These are phyloP conservation scores for Phenganax stokvisi DNA, from an alignment of 92 coral and sea anemone genomes.

Conservation along the genomic window DNA sequence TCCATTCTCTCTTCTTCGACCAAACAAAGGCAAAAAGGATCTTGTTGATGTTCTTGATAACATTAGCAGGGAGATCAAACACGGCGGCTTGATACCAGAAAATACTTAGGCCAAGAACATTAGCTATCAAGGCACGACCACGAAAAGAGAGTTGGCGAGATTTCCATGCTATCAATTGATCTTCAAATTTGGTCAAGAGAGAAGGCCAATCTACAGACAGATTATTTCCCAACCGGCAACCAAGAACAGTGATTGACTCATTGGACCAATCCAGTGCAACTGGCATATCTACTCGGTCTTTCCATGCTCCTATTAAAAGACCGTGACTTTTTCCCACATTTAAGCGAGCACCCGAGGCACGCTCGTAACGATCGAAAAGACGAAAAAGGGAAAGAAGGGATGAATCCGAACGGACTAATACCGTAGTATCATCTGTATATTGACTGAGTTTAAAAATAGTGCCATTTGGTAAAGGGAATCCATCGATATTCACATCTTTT, in stretches of 20 bases:
- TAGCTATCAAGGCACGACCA: slow-evolving; percentile 8
- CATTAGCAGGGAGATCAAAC: slow-evolving; percentile 19
- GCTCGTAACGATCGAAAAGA: background rate
- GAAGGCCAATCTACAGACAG: slow-evolving; percentile 19
- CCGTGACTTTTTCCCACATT: slow-evolving; percentile 24
- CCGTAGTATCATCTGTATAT: slow-evolving; percentile 44
- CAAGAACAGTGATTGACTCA: slow-evolving; percentile 8
- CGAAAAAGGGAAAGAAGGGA: background rate
- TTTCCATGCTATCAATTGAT: slow-evolving; percentile 14
- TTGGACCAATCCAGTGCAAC: background rate
- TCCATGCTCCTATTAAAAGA: slow-evolving; percentile 18
- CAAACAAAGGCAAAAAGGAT: slow-evolving; percentile 36
- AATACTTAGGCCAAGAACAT: slow-evolving; percentile 27
- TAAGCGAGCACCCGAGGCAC: slow-evolving; percentile 9
- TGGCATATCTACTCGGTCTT: background rate
- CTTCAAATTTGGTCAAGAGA: background rate
- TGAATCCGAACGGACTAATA: slow-evolving; percentile 5
- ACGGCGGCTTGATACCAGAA: slow-evolving; percentile 50
- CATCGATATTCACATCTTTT: slow-evolving; percentile 2
- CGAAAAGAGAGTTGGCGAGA: slow-evolving; percentile 2
- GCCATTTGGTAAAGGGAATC: background rate
- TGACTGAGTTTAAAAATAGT: background rate
- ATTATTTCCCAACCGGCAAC: slow-evolving; percentile 15
- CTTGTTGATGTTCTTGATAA: background rate
- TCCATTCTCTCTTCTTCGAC: slow-evolving; percentile 2